Evolutionary conservation across 37 sponge, comb jelly and placozoan genomes (phyloP).

Genomic region (Theonella swinhoei): DNA sequence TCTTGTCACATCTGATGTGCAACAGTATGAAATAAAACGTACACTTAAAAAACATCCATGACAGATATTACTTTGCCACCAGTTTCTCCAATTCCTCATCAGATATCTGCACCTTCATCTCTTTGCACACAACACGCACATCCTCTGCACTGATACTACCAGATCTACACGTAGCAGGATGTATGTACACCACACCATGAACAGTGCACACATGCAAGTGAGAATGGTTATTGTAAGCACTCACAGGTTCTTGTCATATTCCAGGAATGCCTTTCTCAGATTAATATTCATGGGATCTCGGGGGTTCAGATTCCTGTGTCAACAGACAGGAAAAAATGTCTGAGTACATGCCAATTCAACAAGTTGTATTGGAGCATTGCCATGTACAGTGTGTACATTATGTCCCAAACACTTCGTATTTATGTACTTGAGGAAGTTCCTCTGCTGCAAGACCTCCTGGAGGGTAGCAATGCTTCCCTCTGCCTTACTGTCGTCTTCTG

Average conservation of each 20-base stretch:
- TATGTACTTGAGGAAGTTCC: slow-evolving; percentile 50
- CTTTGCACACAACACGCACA: slow-evolving; percentile 40
- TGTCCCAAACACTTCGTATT: not conserved
- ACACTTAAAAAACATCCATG: not conserved
- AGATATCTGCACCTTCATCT: slow-evolving; percentile 25
- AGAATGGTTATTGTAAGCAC: slow-evolving; percentile 9
- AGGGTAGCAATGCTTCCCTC: slow-evolving; percentile 2
- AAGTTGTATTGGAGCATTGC: not conserved
- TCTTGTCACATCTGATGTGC: slow-evolving; percentile 56
- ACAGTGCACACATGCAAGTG: not conserved
- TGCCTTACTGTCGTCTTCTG: not conserved
- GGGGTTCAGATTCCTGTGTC: slow-evolving; percentile 42
- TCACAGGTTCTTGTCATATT: slow-evolving; percentile 80
- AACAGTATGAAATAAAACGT: not conserved
- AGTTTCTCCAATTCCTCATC: slow-evolving; percentile 53
- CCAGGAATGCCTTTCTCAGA: slow-evolving; percentile 82
- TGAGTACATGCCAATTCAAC: not conserved
- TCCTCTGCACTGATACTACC: slow-evolving; percentile 54
- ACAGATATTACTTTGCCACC: slow-evolving; percentile 32
- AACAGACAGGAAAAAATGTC: not conserved
- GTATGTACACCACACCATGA: not conserved
- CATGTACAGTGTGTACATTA: not conserved
- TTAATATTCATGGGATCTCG: slow-evolving; percentile 82
- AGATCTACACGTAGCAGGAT: slow-evolving; percentile 24
- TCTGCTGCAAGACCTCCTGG: slow-evolving; percentile 55